Base-by-base conservation (phyloP, 1,140 invertebrate genomes). In the Tetramorium simillimum region DNA sequence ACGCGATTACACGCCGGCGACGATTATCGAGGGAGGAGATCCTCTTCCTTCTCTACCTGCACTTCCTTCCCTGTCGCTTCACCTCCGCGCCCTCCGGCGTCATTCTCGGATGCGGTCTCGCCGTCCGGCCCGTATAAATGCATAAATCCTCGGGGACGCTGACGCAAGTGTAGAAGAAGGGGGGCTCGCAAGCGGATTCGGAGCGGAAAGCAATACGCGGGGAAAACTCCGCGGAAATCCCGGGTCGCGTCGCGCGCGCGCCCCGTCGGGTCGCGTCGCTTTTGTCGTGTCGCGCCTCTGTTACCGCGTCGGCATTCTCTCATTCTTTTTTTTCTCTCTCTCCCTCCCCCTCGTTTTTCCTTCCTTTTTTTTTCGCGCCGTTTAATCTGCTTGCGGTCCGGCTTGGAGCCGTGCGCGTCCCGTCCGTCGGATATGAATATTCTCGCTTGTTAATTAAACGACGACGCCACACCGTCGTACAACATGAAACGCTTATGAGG, bases 1-100 rank as follows among this genome's bases (percentile, higher is more conserved):
- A 89, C 78, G 88, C 88, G 89, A 90, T 90, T 90, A 90, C 88
- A 90, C 85, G n/a, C 53, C 80, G 85, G 58, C 88, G 88, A 90
- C 88, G 85, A 90, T 90, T 90, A 90, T 89, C 85, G 88, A 77
- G 53, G 43, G 72, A 62, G 80, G 88, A 89, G 85, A 89, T 84
- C 33, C 80, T 80, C 75, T 46, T 78, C 24, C 40, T 75, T 16
- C 37, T 62, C 56, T 2, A n/a, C 49, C 53, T 40, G 46, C 28
- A 12, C 14, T 46, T 81, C 33, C 37, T 43, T 1, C 24, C 43
- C 46, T 56, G 51, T 12, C 65, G 33, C n/a, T 49, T 37, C 63
- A 56, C 40, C 43, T 58, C 14, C 12, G 70, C 49, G 49, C 43
- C 56, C 63, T 67, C 63, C 51, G 67, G 46, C 77, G 56, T 63